A percentile compares a stretch with the other conserved stretches of the same genome.
Evolutionary conservation across 2,888 invertebrate species (phyloP).

Genomic region (Endotricha flammealis): DNA sequence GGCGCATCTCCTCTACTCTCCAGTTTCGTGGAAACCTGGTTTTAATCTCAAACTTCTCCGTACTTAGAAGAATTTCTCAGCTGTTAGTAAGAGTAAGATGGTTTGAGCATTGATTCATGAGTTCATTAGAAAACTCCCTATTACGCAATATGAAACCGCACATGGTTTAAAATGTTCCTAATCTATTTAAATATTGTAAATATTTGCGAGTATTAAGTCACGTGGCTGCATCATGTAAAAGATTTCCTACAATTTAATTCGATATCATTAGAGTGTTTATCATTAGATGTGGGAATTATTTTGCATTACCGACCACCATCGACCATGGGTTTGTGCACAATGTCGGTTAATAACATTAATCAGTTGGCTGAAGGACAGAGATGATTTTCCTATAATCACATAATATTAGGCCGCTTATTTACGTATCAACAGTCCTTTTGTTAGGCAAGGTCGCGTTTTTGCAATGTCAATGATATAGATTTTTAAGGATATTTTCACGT

Average conservation of each 20-base stretch:
- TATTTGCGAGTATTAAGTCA: neutral
- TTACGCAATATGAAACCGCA: too few species aligned
- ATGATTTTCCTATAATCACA: slow-evolving; percentile 14
- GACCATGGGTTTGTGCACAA: slow-evolving; percentile 3
- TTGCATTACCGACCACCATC: neutral
- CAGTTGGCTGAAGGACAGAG: slow-evolving; percentile 10
- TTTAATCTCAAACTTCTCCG: too few species aligned
- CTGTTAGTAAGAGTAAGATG: too few species aligned
- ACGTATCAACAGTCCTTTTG: neutral
- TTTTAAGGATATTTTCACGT: too few species aligned
- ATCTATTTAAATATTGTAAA: too few species aligned
- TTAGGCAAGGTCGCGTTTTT: neutral
- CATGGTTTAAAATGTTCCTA: too few species aligned
- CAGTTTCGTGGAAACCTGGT: too few species aligned
- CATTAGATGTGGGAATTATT: slow-evolving; percentile 1
- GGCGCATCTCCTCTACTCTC: too few species aligned
- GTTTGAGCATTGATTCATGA: too few species aligned
- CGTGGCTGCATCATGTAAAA: neutral
- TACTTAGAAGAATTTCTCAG: too few species aligned
- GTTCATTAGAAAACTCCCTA: too few species aligned
- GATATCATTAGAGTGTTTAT: neutral
- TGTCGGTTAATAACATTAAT: slow-evolving; percentile 13
- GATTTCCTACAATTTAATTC: neutral
- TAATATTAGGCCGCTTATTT: slow-evolving; percentile 9
- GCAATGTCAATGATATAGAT: neutral